A percentile compares a stretch with the other conserved stretches of the same genome.
These are phyloP conservation scores for Harpagoxenus sublaevis DNA, from an alignment of 2,888 invertebrate genomes.

Conservation along the genomic window DNA sequence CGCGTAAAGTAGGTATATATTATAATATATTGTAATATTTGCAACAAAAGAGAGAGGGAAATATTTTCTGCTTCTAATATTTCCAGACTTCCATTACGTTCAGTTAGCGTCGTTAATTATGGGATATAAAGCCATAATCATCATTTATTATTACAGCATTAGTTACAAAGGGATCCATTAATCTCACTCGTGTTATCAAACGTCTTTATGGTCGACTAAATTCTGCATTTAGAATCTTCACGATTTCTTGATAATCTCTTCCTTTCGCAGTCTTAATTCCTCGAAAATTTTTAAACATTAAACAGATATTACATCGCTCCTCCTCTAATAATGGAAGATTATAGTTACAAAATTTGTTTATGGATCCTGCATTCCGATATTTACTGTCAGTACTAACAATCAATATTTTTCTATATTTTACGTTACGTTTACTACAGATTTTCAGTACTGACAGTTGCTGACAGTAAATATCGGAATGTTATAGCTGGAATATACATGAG, in stretches of 20 bases:
- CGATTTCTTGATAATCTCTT: background rate
- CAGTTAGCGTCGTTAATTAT: background rate
- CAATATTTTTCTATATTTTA: no score
- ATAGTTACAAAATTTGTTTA: background rate
- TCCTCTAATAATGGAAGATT: background rate
- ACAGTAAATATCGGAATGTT: no score
- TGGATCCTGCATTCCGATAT: no score
- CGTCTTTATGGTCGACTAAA: background rate
- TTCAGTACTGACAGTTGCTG: no score
- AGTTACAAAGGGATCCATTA: background rate
- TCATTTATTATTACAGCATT: background rate
- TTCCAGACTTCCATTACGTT: background rate
- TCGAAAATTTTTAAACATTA: background rate
- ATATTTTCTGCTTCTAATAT: background rate
- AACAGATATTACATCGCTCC: background rate
- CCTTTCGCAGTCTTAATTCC: background rate
- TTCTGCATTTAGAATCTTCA: background rate
- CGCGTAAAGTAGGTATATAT: background rate
- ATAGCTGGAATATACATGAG: background rate
- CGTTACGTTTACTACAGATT: no score
- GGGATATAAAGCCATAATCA: background rate
- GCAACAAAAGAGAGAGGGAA: background rate
- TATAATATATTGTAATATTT: background rate
- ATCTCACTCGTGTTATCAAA: background rate
- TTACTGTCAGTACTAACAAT: no score